Evolutionary conservation across 2,797 vertebrate species (phyloP).

Genomic region (Acanthurus lineatus): DNA sequence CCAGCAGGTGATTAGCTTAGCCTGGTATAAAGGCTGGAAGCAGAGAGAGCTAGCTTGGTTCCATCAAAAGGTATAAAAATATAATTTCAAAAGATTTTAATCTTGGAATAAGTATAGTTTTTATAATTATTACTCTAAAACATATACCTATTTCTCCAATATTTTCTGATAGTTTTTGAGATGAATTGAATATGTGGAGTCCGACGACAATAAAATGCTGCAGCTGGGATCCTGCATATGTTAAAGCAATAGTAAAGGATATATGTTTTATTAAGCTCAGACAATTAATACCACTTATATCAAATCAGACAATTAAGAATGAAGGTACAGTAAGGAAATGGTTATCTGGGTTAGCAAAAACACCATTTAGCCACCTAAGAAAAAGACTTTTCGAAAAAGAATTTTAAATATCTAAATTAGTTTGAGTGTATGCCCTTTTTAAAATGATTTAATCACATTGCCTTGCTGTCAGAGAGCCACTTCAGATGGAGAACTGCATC

Average conservation of each 20-base stretch:
- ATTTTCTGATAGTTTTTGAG: no score
- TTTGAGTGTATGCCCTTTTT: no score
- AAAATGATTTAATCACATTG: no score
- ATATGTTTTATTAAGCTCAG: neutral
- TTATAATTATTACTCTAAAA: no score
- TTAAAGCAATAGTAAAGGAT: neutral
- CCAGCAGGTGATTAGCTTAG: slow-evolving; percentile 3
- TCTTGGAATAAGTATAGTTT: neutral
- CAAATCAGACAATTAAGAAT: neutral
- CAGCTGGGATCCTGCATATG: neutral
- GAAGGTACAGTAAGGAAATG: neutral
- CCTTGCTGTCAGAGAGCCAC: no score
- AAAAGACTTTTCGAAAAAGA: no score
- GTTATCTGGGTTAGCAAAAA: neutral
- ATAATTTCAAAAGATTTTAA: neutral
- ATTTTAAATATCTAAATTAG: no score
- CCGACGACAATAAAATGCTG: neutral
- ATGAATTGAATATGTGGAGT: neutral
- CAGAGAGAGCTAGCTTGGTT: neutral
- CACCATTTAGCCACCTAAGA: no score
- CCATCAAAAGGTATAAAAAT: neutral
- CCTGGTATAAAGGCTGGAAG: neutral
- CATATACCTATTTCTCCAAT: no score
- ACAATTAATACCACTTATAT: neutral
- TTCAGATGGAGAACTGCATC: no score